These are phyloP conservation scores for Melipona bicolor DNA, from an alignment of 2,888 invertebrate species.

Conservation along the genomic window DNA sequence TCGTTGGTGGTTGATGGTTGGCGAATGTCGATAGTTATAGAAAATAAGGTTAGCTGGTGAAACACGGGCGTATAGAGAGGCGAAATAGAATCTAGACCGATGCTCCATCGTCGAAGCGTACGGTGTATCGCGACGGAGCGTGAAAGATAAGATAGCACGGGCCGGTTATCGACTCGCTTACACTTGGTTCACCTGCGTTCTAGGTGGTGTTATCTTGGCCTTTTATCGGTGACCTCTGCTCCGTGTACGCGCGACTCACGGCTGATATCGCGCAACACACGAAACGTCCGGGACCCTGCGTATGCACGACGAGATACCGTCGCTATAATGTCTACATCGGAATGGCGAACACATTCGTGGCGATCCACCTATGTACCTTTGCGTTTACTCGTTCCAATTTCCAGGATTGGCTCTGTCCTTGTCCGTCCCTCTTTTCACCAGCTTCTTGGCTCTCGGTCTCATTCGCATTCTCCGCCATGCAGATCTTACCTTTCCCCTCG, in stretches of 20 bases:
- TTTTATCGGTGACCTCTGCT: slow-evolving; percentile 83
- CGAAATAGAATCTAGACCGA: slow-evolving; percentile 64
- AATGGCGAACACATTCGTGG: slow-evolving; percentile 41
- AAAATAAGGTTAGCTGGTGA: background rate
- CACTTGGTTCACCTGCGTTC: slow-evolving; percentile 80
- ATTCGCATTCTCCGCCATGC: slow-evolving; percentile 60
- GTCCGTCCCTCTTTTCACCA: slow-evolving; percentile 29
- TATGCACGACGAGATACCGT: slow-evolving; percentile 65
- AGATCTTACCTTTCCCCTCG: slow-evolving; percentile 53
- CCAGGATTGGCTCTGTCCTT: slow-evolving; percentile 62
- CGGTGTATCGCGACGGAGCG: slow-evolving; percentile 69
- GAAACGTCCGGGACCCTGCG: slow-evolving; percentile 50
- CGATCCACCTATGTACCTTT: slow-evolving; percentile 43
- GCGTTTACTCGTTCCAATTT: slow-evolving; percentile 50
- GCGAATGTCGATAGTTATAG: slow-evolving; percentile 51
- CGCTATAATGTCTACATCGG: slow-evolving; percentile 73
- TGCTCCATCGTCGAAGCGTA: slow-evolving; percentile 67
- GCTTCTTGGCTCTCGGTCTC: slow-evolving; percentile 32
- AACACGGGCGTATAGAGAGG: slow-evolving; percentile 32
- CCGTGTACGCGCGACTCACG: slow-evolving; percentile 69
- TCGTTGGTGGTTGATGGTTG: background rate
- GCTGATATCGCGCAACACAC: slow-evolving; percentile 66
- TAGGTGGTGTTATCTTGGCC: slow-evolving; percentile 77
- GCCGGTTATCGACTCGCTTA: slow-evolving; percentile 80
- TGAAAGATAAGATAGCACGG: slow-evolving; percentile 79